Evolutionary conservation across 2,113 vertebrate genomes (phyloP), one percentile per base, ranked within the genome.

Genomic region (Antigone vipio): DNA sequence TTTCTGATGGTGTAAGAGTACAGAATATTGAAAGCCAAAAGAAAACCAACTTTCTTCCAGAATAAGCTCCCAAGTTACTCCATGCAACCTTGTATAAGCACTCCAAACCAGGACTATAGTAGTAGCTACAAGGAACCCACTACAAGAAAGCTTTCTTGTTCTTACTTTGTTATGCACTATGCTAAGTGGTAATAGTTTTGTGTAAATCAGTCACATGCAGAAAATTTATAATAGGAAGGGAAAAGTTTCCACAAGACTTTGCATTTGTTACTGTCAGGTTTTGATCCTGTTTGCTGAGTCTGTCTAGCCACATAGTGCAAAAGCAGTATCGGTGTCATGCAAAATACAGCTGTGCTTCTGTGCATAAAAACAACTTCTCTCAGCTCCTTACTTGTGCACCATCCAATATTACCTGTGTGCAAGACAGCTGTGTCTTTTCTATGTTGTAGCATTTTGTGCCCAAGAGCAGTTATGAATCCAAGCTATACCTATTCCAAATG

Each of bases 261-360:
- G 76, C 96, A 97, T 95, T 95, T 97, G 95, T 86, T 96, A 91
- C 95, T 97, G 96, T 92, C 97, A 95, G 76, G 12, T 96, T 95
- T 92, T 83, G 27, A 74, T 42, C 44, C 62, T 11, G 12, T 53
- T 81, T 82, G 42, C 38, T 55, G 17, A 7, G 35, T 73, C 38
- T 71, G 64, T 45, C 72, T 30, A 62, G 49, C 20, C 55, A 64
- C 76, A 62, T 0, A 40, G 10, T 21, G 40, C 44, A 72, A 95
- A 88, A 75, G 23, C 27, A 69, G 58, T 62, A 71, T 45, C 45
- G 26, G 32, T 49, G 12, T 38, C 47, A 79, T 18, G 34, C 38
- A 88, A 86, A 73, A 77, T 12, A 77, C 59, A 90, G 77, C 29
- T 71, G 30, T 71, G 62, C 29, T 96, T 84, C 60, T 62, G 27